Evolutionary conservation across 2,797 vertebrate genomes (phyloP).

Genomic region (Ctenopoma multispine): DNA sequence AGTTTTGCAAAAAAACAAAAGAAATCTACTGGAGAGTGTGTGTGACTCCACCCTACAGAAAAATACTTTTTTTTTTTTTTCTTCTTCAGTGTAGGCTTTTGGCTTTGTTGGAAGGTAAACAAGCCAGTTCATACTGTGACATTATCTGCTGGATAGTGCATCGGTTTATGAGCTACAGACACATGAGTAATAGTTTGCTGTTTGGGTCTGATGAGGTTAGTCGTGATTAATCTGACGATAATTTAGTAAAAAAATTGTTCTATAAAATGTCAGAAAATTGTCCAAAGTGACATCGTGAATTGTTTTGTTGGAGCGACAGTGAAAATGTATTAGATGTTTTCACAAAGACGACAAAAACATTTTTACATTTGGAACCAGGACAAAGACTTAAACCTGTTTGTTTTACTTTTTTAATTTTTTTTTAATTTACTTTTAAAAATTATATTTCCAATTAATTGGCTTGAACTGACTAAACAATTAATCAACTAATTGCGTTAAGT

Average conservation of each 20-base stretch:
- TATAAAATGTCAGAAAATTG: not conserved
- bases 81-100: not conserved
- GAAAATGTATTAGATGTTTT: too few relatives aligned
- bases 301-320: too few relatives aligned
- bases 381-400: too few relatives aligned
- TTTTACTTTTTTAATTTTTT: too few relatives aligned
- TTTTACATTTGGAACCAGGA: too few relatives aligned
- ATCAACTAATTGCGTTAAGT: too few relatives aligned
- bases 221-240: not conserved
- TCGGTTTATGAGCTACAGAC: not conserved
- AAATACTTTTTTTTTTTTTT: not conserved
- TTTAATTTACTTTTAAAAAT: too few relatives aligned
- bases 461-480: too few relatives aligned
- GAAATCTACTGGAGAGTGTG: slow-evolving; percentile 8
- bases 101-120: not conserved
- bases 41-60: slow-evolving; percentile 7
- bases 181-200: too few relatives aligned
- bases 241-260: not conserved
- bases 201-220: not conserved
- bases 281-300: too few relatives aligned
- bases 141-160: not conserved
- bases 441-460: too few relatives aligned
- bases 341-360: too few relatives aligned
- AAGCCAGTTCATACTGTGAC: not conserved
- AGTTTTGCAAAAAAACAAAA: slow-evolving; percentile 14